Base-by-base conservation (phyloP, 2,888 invertebrate genomes). In the Diarsia brunnea region DNA sequence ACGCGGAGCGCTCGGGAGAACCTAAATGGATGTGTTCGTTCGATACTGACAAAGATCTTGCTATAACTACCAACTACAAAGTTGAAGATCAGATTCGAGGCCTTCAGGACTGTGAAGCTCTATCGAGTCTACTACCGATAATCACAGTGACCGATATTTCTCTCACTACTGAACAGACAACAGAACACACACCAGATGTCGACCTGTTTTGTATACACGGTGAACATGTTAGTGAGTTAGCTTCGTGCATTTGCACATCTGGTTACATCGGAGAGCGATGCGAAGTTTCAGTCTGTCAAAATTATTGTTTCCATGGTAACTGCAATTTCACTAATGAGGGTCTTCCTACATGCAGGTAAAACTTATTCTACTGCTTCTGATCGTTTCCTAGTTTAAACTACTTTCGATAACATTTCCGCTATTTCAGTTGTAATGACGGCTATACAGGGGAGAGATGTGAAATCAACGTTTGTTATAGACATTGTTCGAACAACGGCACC, bases 121-220 rank as follows among this genome's bases (percentile, higher is more conserved):
- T 55, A 0, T 55, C 55, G 3, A 55, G 16, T 8, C 1, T 55
- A 14, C 8, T 55, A 8, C 55, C 2, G 2, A 55, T 24, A 55
- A 16, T 8, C 0, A 8, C 55, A 24, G 24, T 7, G 7, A 55
- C 24, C 55, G 16, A 24, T 24, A n/a, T 12, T 5, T n/a, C 55
- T 14, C 14, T 24, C 5, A 55, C n/a, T 24, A 47, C 47, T 14
- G 47, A 47, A 14, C 47, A 14, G 47, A 47, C 47, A 4, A 47
- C 47, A 68, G 45, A 69, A 31, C n/a, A 66, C 67, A 31, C 69
- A 69, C 45, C 19, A 24, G 38, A 10, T 51, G 69, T 69, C 24
- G 38, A 70, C 49, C 12, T 24, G 19, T 38, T 38, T 38, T 38
- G 38, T 38, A 1, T 38, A 8, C 38, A 38, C 38, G 38, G 38